phyloP scores from a whole-genome alignment of 2,888 invertebrate genomes.

The Mythimna pallens region DNA sequence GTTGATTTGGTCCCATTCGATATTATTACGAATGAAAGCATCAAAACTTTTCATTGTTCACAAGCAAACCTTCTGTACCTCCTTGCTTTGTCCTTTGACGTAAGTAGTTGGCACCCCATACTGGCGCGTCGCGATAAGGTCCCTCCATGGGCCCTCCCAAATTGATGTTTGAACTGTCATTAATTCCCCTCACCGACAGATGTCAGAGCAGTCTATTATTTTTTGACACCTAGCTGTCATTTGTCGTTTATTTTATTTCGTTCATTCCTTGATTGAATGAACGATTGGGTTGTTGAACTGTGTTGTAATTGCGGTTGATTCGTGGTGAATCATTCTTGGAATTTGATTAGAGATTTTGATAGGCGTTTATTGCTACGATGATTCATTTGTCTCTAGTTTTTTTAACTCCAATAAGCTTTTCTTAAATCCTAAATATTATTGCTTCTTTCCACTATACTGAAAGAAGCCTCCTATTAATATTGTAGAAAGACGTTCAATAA shows the following conservation, averaged over 20 bases:
- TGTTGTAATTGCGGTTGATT: slow-evolving; percentile 53
- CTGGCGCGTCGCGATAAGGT: slow-evolving; percentile 84
- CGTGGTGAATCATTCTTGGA: slow-evolving; percentile 49
- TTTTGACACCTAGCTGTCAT: slow-evolving; percentile 87
- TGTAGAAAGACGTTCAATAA: too few species aligned
- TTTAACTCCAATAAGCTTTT: background rate
- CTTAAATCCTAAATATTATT: too few species aligned
- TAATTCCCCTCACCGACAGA: slow-evolving; percentile 86
- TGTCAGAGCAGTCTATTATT: slow-evolving; percentile 88
- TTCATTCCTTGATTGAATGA: slow-evolving; percentile 75
- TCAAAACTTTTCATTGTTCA: slow-evolving; percentile 9
- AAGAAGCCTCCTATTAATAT: too few species aligned
- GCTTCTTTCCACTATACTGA: too few species aligned
- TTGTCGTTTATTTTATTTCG: slow-evolving; percentile 82
- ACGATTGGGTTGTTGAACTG: slow-evolving; percentile 72
- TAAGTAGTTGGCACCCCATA: slow-evolving; percentile 79
- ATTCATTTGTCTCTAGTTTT: background rate
- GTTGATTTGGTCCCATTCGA: background rate
- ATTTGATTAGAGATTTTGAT: slow-evolving; percentile 42
- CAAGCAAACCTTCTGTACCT: slow-evolving; percentile 39
- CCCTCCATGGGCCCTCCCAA: slow-evolving; percentile 81
- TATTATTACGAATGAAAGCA: background rate
- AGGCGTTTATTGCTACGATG: slow-evolving; percentile 26
- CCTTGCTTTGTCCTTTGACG: slow-evolving; percentile 44
- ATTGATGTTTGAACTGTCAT: slow-evolving; percentile 90